Base-by-base conservation (phyloP, 2,797 vertebrate genomes). In the Muraenolepis orangiensis region DNA sequence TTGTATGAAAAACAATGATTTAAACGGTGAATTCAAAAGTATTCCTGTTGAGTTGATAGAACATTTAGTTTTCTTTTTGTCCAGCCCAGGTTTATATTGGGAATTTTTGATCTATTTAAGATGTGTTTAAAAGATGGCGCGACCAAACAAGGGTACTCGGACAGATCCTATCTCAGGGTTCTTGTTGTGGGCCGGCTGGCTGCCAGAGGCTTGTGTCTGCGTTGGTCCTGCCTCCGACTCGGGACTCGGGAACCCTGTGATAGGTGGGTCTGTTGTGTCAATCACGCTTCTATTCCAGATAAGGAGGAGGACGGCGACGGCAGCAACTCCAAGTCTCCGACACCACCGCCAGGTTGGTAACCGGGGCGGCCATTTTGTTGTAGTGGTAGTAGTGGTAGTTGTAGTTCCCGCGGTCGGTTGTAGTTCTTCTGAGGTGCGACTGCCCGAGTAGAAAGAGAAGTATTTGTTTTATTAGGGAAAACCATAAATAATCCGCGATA, bases 271-370 rank as follows among this genome's bases (percentile, higher is more conserved):
- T 87, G 6, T 76, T 91, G 86, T 94, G 88, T 93, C 90, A 89
- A 91, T 92, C 84, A 91, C 83, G 84, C 78, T 88, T 93, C 92
- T 92, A 91, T 94, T 94, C 72, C 92, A 94, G 93, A 93, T 92
- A 92, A 93, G 83, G 92, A 88, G 80, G 89, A 84, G 87, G 91
- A 83, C 83, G 85, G 87, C 80, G 81, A 89, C 81, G 77, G 82
- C 79, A 88, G 51, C 13, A 57, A 82, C 84, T 87, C 86, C 79
- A 79, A 85, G 74, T 88, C 91, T 80, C 91, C 93, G 82, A 87
- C 90, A 81, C 82, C 90, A 76, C 88, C 83, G 78, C 36, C 91
- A 95, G 94, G 94, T 95, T 92, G 90, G 93, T 95, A 91, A 79
- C 75, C 75, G 78, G 79, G 72, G 86, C 69, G 82, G 76, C 30